Evolutionary conservation across 2,113 vertebrate genomes (phyloP), one percentile per base, ranked within the genome.

Genomic region (Corythornis cristatus): DNA sequence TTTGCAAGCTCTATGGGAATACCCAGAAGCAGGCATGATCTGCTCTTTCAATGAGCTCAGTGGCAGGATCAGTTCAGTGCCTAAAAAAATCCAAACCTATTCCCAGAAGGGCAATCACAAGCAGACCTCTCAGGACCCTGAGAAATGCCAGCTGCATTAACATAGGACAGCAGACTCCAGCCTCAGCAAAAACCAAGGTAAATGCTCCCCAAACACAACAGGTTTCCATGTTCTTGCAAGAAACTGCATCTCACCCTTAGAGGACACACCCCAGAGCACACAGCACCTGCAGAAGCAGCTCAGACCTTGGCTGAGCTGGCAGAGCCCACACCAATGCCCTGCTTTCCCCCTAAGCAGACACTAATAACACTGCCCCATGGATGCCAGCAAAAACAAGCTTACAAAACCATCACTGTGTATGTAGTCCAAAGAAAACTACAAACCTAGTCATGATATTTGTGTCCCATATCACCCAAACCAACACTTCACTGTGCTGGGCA

Each of bases 201-300:
- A 65, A 21, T 37, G 65, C 54, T 85, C 15, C 37, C 23, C 18
- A 72, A 11, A 51, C 2, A 5, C 13, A 42, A 31, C 4, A 66
- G 3, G 6, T 40, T 81, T 72, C 17, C 53, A 56, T 7, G 20
- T 17, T 75, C 43, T 72, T 75, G 12, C 9, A 50, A 84, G 35
- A 72, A 33, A n/a, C 6, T 15, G 8, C 28, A 6, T 21, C 26
- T 77, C 4, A 0, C 3, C 5, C 40, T 51, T 25, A 21, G 37
- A 62, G 19, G 2, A 22, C 9, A 20, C 7, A 31, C 7, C 17
- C 8, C 31, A n/a, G 54, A 10, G 21, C 2, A 2, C 31, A 51
- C 22, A 37, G 37, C 10, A 33, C 3, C 40, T 53, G 40, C 45
- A 57, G 35, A 73, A 22, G 43, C 53, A 86, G 58, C 40, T 60